Base-by-base conservation (phyloP, 2,113 vertebrate genomes). In the Syrmaticus mikado region DNA sequence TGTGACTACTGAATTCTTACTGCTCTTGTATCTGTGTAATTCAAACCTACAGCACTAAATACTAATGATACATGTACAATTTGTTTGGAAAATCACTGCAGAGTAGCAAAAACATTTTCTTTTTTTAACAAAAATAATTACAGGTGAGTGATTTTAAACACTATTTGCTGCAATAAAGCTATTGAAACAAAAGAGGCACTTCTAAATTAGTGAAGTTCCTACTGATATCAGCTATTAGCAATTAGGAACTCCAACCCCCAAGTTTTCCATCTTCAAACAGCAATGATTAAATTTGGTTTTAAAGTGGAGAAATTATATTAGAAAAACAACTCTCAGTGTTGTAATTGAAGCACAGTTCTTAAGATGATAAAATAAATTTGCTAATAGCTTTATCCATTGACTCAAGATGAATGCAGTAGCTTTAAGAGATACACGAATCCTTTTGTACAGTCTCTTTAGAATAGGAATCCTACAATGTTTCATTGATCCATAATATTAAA, bases 161-260 rank as follows among this genome's bases (percentile, higher is more conserved):
- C 67, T 91, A 87, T 85, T 93, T 91, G 85, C 83, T 91, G 91
- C 65, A 90, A 90, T 93, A 95, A 96, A 82, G 85, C 95, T 72
- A 96, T 94, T 90, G 93, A 97, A 96, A 96, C 95, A 97, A 97
- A 97, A 96, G 91, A 97, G 96, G 91, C 91, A 95, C 93, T 96
- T 95, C 91, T 95, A 88, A 97, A 97, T 97, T 96, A 96, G 91
- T 91, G 87, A 94, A 94, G 94, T 90, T 97, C 91, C 82, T 88
- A 95, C 95, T 90, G 90, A 90, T 94, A 90, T 81, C 87, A 92
- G 85, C 96, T 95, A 95, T 95, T 96, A 97, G 95, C 93, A 97
- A 96, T 97, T 97, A 96, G 66, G 76, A 96, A 95, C 73, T 94
- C 89, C 68, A 94, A 76, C 65, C 61, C 91, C 36, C 65, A 92